Base-by-base conservation (phyloP, 1,140 invertebrate species). In the Psix sp. region DNA sequence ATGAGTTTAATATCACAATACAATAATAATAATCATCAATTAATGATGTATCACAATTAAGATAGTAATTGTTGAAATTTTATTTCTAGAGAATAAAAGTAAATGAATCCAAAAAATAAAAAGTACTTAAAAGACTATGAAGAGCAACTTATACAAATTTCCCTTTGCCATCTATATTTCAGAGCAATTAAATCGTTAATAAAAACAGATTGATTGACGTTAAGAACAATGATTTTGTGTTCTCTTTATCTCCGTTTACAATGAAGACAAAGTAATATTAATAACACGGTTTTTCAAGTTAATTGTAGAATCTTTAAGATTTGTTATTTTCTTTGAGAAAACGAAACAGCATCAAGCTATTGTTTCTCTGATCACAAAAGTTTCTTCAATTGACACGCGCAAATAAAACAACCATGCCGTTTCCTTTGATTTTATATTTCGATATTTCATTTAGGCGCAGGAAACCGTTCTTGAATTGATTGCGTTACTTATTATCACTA, bases 241-340 rank as follows among this genome's bases (percentile, higher is more conserved):
- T 65, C 31, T 54, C 20, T 38, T 63, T 63, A 43, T 52, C 2
- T 21, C 31, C 9, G 20, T 54, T 57, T 9, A 17, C 42, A 59
- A 59, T 46, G 9, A 46, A 17, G 40, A 20, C 11, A 14, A 59
- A 59, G 18, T 38, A 26, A 46, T 49, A 52, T 52, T 36, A 63
- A 54, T 38, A 52, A 49, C 20, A 29, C 13, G 29, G 33, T 43
- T 51, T 51, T 38, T 40, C 29, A 29, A 20, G 17, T 31, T 63
- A 63, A 63, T 29, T 46, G 40, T 45, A 52, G 13, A n/a, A 45
- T 45, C 48, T 52, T 38, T 6, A 35, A 51, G 29, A 33, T 13
- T 9, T 16, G n/a, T 33, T 49, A 29, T 42, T 49, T 52, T 43
- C 59, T 63, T 63, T 43, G 18, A 51, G 36, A 51, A 63, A 51